Evolutionary conservation across 2,797 vertebrate species (phyloP), one percentile per base, ranked within the genome.

Genomic region (Microctenopoma lineatum): DNA sequence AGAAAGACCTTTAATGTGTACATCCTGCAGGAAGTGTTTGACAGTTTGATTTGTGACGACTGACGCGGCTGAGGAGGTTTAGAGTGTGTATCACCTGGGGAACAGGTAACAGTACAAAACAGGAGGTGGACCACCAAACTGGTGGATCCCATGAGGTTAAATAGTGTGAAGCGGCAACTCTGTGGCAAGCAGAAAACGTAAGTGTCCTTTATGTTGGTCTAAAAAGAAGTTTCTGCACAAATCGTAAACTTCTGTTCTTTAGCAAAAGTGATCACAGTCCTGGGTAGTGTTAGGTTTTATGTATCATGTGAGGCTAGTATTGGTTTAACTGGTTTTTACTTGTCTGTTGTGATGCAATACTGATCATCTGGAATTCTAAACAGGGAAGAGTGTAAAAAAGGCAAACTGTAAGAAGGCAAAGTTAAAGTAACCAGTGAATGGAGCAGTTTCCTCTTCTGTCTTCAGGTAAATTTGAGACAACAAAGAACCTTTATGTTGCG

Each of bases 271-370:
- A 32, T 32, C 29, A 32, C 29, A 32, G 18, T 9, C 32, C 16
- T n/a, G 42, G 3, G 2, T 46, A n/a, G 39, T 26, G 55, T 34
- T 34, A n/a, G 4, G 7, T 42, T 21, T 41, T 4, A 12, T 16
- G n/a, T 27, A 36, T 32, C 4, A 36, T 4, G 39, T 29, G 60
- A 60, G 47, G 53, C 29, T 45, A 29, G 18, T 5, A 13, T 27
- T 26, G 16, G n/a, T 53, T 32, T 0, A 41, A 41, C 48, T 53
- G 46, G n/a, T 59, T 58, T 62, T 63, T 34, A 45, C 11, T 29
- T 13, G 4, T 21, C n/a, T 9, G 27, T 41, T 25, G 18, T 68
- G 59, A 42, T 4, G 45, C 18, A 66, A 73, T 64, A 64, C 63
- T 59, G 52, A 41, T 26, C 0, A 59, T 66, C 5, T 48, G n/a